Evolutionary conservation across 2,113 vertebrate species (phyloP), one percentile per base, ranked within the genome.

Genomic region (Salminus brasiliensis): DNA sequence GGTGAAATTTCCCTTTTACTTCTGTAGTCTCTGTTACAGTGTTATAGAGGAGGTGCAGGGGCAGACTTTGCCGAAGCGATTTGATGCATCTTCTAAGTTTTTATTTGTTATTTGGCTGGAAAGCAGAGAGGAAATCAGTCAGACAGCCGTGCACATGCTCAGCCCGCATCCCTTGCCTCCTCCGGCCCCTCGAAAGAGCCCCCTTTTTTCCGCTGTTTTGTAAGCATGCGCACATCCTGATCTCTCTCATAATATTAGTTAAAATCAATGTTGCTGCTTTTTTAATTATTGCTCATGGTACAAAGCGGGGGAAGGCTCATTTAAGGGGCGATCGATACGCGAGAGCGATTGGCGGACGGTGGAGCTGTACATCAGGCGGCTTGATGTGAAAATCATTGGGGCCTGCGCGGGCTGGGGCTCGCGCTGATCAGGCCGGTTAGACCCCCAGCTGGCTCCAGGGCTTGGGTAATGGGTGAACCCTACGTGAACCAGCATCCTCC

Each of bases 231-330:
- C 95, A 96, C 96, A 95, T 95, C 95, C 94, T 95, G 95, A 96
- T 95, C 96, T 96, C 52, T 55, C 96, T 98, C 96, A 98, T 98
- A 99, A 99, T 99, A 99, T 99, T 99, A 98, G 96, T 98, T 97
- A 97, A 96, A 98, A 99, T 99, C 98, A 99, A 98, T 99, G 97
- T 94, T 55, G 94, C 96, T 98, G 96, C 96, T 98, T 98, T 99
- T 98, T 99, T 98, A 99, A 99, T 99, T 99, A 98, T 99, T 99
- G 97, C 97, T 98, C 98, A 98, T 99, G 98, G 96, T 99, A 98
- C 95, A 98, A 98, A 98, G 98, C 97, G 92, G 94, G 69, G 95
- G 95, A 97, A 97, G 96, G 96, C 95, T 99, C 96, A 98, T 98
- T 98, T 98, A 97, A 95, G 94, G 90, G 87, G 76, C 90, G 96